Evolutionary conservation across 64 coral and sea anemone genomes (phyloP), one percentile per base, ranked within the genome.

Genomic region (Hydrozoanthus tunicans): DNA sequence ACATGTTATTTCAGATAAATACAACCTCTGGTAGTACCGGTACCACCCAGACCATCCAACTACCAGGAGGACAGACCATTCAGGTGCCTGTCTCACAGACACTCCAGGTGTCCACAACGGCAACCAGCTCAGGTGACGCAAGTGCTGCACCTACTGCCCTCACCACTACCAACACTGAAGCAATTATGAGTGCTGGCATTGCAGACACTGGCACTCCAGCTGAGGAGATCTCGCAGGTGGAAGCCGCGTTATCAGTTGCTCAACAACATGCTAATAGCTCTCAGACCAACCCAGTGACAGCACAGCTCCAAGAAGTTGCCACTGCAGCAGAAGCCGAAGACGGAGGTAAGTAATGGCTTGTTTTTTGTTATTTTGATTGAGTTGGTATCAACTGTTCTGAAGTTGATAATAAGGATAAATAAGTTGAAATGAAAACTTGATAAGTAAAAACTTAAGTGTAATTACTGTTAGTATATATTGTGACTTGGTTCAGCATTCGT

Each of bases 51-150:
- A 97, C 95, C 77, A 97, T 97, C 32, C 92, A 93, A 60, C 84
- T 97, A 4, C 95, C 95, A 32, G 91, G 91, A 23, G 95, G 95
- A 26, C 95, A 97, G 85, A 97, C 95, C 59, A 97, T 94, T 27
- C 95, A 97, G 65, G 95, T 97, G 66, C 95, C 95, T 7, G 25
- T 97, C 23, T 89, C 95, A 62, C 95, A 97, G 23, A 89, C 93
- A 51, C 80, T 93, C 56, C 81, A 90, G 17, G 79, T 93, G 55
- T 82, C 95, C 2, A 84, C 92, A 58, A 57, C 86, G 51, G 91
- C 75, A 10, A 55, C 89, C 14, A 93, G 72, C 53, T 12, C 79
- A 57, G 69, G 78, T 27, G 93, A 73, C 6, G 73, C 81, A 9
- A 25, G 82, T 2, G 59, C 92, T 10, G 62, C 76, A 73, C 71